Evolutionary conservation across 1,140 invertebrate genomes (phyloP).

Genomic region (Hyposmocoma kahamanoa): DNA sequence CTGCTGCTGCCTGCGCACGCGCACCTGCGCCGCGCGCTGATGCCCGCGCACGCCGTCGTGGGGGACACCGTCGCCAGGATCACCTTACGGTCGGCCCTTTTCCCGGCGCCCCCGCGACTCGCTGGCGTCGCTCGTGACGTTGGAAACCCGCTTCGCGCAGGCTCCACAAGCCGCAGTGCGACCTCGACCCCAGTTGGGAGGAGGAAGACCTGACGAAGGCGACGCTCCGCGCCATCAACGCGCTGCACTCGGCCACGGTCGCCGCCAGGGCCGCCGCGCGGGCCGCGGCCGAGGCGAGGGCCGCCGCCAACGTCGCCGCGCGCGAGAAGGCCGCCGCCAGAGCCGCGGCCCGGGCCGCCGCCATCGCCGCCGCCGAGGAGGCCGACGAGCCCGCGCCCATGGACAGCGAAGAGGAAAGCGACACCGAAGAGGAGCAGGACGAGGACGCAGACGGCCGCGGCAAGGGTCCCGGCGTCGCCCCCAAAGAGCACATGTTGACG

Average conservation of each 20-base stretch:
- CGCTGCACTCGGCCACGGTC: slow-evolving; percentile 74
- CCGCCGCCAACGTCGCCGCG: too few species aligned
- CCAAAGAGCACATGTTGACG: slow-evolving; percentile 70
- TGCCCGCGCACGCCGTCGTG: slow-evolving; percentile 63
- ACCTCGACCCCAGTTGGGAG: slow-evolving; percentile 85
- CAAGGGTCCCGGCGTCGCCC: slow-evolving; percentile 11
- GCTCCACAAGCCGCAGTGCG: slow-evolving; percentile 84
- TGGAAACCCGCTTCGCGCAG: slow-evolving; percentile 39
- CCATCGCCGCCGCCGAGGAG: neutral
- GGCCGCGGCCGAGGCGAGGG: slow-evolving; percentile 13
- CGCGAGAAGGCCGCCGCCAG: too few species aligned
- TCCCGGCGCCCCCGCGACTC: slow-evolving; percentile 70
- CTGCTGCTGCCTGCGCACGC: slow-evolving; percentile 77
- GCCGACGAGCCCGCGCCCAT: slow-evolving; percentile 13
- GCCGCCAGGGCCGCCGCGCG: slow-evolving; percentile 11
- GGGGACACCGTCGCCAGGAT: slow-evolving; percentile 70
- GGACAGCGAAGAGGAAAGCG: slow-evolving; percentile 23
- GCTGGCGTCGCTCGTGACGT: slow-evolving; percentile 74
- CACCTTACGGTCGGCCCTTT: too few species aligned
- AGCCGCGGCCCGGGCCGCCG: slow-evolving; percentile 10
- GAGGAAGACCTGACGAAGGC: slow-evolving; percentile 79
- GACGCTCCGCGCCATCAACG: slow-evolving; percentile 75
- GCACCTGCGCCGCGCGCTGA: slow-evolving; percentile 73
- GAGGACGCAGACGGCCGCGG: too few species aligned
- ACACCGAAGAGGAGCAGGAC: too few species aligned